phyloP scores from a whole-genome alignment of 2,888 invertebrate genomes.

The Bellardia pandia region DNA sequence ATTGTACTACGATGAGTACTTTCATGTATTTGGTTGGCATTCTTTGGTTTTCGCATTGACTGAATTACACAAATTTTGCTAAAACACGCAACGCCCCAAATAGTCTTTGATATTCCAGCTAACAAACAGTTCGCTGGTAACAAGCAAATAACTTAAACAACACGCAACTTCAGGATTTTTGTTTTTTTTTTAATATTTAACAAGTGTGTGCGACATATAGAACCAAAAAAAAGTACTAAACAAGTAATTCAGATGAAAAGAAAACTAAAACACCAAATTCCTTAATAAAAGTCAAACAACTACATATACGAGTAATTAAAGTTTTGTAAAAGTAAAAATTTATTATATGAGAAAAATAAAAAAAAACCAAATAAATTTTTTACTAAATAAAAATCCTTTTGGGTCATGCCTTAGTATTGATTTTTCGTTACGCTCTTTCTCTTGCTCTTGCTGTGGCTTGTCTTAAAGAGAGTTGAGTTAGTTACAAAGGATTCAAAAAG shows the following conservation, averaged over 20 bases:
- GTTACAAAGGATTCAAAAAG: constrained; percentile 33
- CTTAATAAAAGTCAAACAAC: constrained; percentile 15
- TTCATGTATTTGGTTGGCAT: background rate
- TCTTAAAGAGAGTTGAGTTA: constrained; percentile 13
- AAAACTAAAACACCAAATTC: constrained; percentile 23
- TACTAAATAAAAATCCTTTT: background rate
- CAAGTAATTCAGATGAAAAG: background rate
- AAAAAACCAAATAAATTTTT: constrained; percentile 1
- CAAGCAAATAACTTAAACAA: background rate
- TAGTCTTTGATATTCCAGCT: constrained; percentile 43
- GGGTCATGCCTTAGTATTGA: constrained; percentile 56
- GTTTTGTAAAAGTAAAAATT: constrained; percentile 48
- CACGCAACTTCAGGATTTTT: constrained; percentile 58
- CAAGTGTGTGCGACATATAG: constrained; percentile 25
- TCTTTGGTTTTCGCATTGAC: constrained; percentile 4
- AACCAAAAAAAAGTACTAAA: background rate
- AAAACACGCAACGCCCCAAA: constrained; percentile 66
- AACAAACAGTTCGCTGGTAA: constrained; percentile 41
- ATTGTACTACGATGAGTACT: background rate
- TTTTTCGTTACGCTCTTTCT: constrained; percentile 44
- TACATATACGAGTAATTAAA: constrained; percentile 10
- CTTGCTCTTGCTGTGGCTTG: background rate
- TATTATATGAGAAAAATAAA: background rate
- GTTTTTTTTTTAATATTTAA: background rate
- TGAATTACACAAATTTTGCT: constrained; percentile 55